Evolutionary conservation across 2,888 invertebrate genomes (phyloP).

Genomic region (Drosophila flavopinicola): DNA sequence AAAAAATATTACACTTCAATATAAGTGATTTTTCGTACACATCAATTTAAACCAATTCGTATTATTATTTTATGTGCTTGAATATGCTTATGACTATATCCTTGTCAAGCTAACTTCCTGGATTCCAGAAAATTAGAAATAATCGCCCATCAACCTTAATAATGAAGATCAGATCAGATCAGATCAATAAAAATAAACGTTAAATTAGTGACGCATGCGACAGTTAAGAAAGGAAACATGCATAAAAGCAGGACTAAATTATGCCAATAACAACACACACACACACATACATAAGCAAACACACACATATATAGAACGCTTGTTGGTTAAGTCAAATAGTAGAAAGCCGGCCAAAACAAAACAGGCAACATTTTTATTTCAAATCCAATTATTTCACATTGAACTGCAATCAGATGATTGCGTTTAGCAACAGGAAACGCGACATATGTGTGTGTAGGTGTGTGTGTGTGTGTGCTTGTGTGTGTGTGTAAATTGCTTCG

Average conservation of each 20-base stretch:
- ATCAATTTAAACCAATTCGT: no score
- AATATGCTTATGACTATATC: no score
- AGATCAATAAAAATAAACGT: constrained; percentile 65
- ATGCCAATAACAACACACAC: constrained; percentile 46
- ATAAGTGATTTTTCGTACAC: no score
- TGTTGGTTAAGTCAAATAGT: constrained; percentile 31
- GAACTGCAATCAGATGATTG: constrained; percentile 81
- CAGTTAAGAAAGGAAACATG: constrained; percentile 48
- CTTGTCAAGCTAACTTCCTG: no score
- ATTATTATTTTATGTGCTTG: no score
- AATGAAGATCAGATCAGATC: constrained; percentile 42
- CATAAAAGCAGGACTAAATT: constrained; percentile 54
- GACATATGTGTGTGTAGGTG: constrained; percentile 13
- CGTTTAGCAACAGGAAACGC: constrained; percentile 74
- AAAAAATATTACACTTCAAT: no score
- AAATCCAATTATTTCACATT: constrained; percentile 82
- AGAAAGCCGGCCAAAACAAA: constrained; percentile 44
- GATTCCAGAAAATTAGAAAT: neutral
- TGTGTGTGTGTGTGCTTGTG: constrained; percentile 3
- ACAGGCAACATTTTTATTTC: constrained; percentile 73
- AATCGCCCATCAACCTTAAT: constrained; percentile 24
- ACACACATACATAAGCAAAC: constrained; percentile 7
- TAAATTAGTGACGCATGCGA: constrained; percentile 69
- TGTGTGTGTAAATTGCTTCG: constrained; percentile 39
- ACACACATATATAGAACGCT: constrained; percentile 4